A percentile compares a stretch with the other conserved stretches of the same genome.
phyloP scores from a whole-genome alignment of 2,113 vertebrate genomes.

The Acinonyx jubatus region DNA sequence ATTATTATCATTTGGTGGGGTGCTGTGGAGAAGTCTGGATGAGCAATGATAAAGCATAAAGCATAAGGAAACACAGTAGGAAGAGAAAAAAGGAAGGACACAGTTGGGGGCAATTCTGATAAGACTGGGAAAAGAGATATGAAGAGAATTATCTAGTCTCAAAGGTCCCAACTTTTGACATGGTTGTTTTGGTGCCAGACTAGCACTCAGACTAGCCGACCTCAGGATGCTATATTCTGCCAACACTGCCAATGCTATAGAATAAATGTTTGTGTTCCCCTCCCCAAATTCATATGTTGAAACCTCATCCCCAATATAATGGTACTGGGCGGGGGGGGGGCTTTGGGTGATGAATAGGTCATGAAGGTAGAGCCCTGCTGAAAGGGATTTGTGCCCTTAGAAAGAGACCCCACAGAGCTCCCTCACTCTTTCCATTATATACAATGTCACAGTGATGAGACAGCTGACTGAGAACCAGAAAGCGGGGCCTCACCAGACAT shows the following conservation, averaged over 20 bases:
- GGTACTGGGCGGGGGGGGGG: background rate
- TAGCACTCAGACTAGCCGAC: background rate
- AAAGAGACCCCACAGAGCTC: background rate
- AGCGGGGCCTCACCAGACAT: background rate
- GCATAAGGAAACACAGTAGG: background rate
- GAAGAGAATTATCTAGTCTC: background rate
- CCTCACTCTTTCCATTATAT: background rate
- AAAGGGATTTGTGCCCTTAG: background rate
- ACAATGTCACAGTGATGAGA: background rate
- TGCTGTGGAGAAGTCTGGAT: background rate
- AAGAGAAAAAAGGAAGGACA: background rate
- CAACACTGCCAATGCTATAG: background rate
- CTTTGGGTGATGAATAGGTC: background rate
- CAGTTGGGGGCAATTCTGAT: background rate
- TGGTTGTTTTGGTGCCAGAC: background rate
- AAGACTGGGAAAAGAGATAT: background rate
- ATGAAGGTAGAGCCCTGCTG: background rate
- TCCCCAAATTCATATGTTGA: background rate
- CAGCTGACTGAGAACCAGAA: background rate
- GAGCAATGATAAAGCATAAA: background rate
- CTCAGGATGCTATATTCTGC: background rate
- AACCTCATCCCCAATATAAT: background rate
- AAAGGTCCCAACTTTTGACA: background rate
- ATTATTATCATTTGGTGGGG: background rate
- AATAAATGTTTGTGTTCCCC: background rate